Base-by-base conservation (phyloP, 2,797 vertebrate genomes). In the Micromesistius poutassou region DNA sequence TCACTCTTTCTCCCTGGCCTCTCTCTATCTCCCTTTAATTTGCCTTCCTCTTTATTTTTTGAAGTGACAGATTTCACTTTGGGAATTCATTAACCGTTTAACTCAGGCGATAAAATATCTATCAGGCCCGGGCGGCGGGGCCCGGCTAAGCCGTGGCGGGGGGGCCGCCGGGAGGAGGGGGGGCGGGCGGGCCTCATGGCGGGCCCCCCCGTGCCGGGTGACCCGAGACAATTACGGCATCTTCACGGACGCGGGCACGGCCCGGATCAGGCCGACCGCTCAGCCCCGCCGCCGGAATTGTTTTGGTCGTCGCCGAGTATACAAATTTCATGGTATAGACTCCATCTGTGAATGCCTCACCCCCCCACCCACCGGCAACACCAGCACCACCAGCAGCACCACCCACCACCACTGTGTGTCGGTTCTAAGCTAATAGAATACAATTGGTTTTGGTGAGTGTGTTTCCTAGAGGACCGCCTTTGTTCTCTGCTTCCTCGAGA, bases 61-160 rank as follows among this genome's bases (percentile, higher is more conserved):
- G 84, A 95, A 97, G 93, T 96, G 96, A 97, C 96, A 97, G 96
- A 97, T 97, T 97, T 96, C 96, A 93, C 91, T 94, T 95, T 96
- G 95, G 96, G 95, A 97, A 98, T 97, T 97, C 96, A 98, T 97
- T 97, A 98, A 96, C 95, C 93, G 94, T 96, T 96, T 96, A 97
- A 95, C 96, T 95, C 94, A 94, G 94, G 94, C 91, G 95, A 96
- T 97, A 96, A 97, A 97, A 96, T 96, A 95, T 95, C 95, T 96
- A 97, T 97, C 94, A 93, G 90, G 83, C 87, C 89, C 89, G 87
- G 80, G 89, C 91, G 87, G 90, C 90, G 94, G 94, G 93, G 94
- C 94, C 94, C 35, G 93, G 89, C 91, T 93, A 91, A 94, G 94
- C 95, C 86, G 94, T 93, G 22, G 55, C 8, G 55, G 55, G 55